phyloP scores from a whole-genome alignment of 2,797 vertebrate genomes.

The Sebastes ruberrimus region DNA sequence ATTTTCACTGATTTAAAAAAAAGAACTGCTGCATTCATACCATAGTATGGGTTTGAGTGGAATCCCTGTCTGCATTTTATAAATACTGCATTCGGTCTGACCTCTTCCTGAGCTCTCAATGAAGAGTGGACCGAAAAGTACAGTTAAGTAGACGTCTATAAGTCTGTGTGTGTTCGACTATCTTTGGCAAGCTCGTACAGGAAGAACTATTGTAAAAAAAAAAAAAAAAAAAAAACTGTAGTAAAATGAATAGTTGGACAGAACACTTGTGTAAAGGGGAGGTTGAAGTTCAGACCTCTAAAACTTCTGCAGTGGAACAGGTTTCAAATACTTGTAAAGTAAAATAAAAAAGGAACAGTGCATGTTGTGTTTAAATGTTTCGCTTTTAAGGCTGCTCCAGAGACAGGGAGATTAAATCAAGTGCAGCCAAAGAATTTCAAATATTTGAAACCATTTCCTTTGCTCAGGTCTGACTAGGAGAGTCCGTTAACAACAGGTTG shows the following conservation, averaged over 20 bases:
- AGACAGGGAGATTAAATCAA: constrained; percentile 38
- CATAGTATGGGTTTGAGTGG: constrained; percentile 64
- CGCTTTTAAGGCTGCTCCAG: constrained; percentile 32
- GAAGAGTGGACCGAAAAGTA: constrained; percentile 92
- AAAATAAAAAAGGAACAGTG: constrained; percentile 65
- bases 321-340: constrained; percentile 69
- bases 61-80: constrained; percentile 67
- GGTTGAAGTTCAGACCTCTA: constrained; percentile 41
- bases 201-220: constrained; percentile 93
- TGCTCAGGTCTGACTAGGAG: constrained; percentile 84
- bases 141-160: constrained; percentile 89
- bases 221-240: constrained; percentile 86
- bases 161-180: constrained; percentile 95
- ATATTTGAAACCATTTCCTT: constrained; percentile 69
- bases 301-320: constrained; percentile 48
- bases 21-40: constrained; percentile 62
- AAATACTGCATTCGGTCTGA: constrained; percentile 68
- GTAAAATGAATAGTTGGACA: constrained; percentile 89
- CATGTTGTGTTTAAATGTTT: constrained; percentile 62
- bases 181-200: constrained; percentile 99
- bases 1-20: constrained; percentile 24
- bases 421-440: constrained; percentile 59
- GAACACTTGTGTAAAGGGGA: constrained; percentile 73
- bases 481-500: constrained; percentile 92
- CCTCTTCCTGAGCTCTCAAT: constrained; percentile 87